Conservation (phyloP, 2,888 invertebrate genomes). For the Plebejus argus region DNA sequence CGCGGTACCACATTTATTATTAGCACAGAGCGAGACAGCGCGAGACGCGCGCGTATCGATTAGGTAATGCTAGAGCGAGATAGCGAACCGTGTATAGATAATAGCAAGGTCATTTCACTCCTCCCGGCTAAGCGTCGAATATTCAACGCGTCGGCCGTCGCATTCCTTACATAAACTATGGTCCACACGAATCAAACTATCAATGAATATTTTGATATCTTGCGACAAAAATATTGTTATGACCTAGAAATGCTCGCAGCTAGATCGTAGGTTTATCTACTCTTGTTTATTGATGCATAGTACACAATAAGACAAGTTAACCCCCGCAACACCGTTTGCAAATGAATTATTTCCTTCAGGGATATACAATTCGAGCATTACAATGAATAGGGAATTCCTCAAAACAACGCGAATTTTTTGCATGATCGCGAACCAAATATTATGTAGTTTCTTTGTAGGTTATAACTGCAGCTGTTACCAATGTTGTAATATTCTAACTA, state of each 20-base stretch:
- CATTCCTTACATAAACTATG: slow-evolving; percentile 37
- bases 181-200: slow-evolving; percentile 8
- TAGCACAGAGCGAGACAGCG: slow-evolving; percentile 61
- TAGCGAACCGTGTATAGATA: slow-evolving; percentile 59
- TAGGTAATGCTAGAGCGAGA: slow-evolving; percentile 56
- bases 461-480: background rate
- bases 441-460: background rate
- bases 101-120: slow-evolving; percentile 71
- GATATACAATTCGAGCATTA: background rate
- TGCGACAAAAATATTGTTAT: background rate
- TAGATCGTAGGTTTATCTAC: slow-evolving; percentile 5
- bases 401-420: background rate
- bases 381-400: background rate
- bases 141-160: slow-evolving; percentile 38
- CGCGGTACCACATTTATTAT: slow-evolving; percentile 60
- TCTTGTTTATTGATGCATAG: background rate
- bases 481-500: background rate
- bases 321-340: background rate
- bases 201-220: background rate
- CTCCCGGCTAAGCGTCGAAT: slow-evolving; percentile 46
- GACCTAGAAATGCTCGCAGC: background rate
- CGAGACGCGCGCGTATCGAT: slow-evolving; percentile 58
- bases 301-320: background rate
- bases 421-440: background rate
- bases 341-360: background rate